Percentiles rank a stretch among this genome's conserved stretches.
These are phyloP conservation scores for Agrilus biguttatus DNA, from an alignment of 2,888 invertebrate genomes.

Conservation along the genomic window DNA sequence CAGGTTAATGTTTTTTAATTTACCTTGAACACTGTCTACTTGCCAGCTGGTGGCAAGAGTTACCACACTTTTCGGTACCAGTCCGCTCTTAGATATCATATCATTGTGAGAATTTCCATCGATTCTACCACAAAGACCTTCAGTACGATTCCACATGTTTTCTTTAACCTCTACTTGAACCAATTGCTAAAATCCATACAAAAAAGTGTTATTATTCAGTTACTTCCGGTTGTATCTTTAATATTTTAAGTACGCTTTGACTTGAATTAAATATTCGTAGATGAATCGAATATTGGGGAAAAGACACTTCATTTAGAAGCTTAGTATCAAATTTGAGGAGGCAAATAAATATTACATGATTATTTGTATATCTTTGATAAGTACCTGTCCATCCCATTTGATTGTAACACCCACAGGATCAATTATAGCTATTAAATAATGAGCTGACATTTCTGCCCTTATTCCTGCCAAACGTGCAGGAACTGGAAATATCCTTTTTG, in stretches of 20 bases:
- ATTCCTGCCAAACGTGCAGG: conserved; percentile 61
- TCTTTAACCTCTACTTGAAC: conserved; percentile 53
- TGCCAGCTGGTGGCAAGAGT: conserved; percentile 47
- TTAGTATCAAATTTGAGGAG: no score
- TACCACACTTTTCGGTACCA: conserved; percentile 29
- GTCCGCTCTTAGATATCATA: conserved; percentile 45
- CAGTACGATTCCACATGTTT: conserved; percentile 61
- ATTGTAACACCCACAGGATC: conserved; percentile 52
- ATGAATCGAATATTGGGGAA: no score
- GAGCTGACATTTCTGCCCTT: conserved; percentile 55
- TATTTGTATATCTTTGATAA: conserved; percentile 6
- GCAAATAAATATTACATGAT: background rate
- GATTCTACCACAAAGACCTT: conserved; percentile 68
- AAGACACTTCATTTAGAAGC: no score
- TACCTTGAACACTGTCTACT: conserved; percentile 28
- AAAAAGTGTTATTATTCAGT: conserved; percentile 3
- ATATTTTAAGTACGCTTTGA: no score
- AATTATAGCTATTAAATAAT: conserved; percentile 51
- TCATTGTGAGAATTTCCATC: conserved; percentile 61
- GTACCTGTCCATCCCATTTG: conserved; percentile 64
- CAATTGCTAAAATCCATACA: conserved; percentile 36
- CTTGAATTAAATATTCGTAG: no score
- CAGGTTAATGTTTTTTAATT: conserved; percentile 1
- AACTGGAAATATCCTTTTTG: conserved; percentile 39
- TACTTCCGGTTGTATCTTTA: background rate